Evolutionary conservation across 2,888 invertebrate species (phyloP).

Genomic region (Pseudococcus longispinus): DNA sequence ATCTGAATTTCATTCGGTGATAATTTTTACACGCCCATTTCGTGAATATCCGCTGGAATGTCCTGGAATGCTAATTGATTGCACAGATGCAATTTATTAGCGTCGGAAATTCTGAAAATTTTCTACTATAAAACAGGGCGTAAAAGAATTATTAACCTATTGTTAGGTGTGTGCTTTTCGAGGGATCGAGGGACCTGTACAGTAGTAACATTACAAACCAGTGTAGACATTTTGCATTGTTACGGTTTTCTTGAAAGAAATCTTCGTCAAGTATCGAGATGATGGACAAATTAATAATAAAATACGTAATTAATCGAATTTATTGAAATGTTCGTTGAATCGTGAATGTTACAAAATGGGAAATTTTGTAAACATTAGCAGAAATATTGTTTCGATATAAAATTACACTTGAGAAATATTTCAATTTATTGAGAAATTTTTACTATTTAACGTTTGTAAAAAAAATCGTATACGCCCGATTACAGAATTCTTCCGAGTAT

Average conservation of each 20-base stretch:
- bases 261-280: neutral
- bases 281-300: constrained; percentile 38
- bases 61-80: too few relatives aligned
- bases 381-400: constrained; percentile 28
- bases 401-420: neutral
- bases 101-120: neutral
- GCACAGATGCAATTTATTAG: neutral
- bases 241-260: constrained; percentile 21
- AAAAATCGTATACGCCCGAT: neutral
- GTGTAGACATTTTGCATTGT: neutral
- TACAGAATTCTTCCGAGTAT: neutral
- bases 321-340: constrained; percentile 21
- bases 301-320: constrained; percentile 28
- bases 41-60: neutral
- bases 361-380: constrained; percentile 20
- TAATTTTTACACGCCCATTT: constrained; percentile 39
- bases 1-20: neutral
- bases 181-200: neutral
- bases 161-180: neutral
- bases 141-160: neutral
- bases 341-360: constrained; percentile 7
- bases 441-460: neutral
- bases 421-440: neutral
- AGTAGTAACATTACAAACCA: neutral
- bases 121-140: neutral